Conservation (phyloP, 2,797 vertebrate genomes). For the Neopelma chrysocephalum region DNA sequence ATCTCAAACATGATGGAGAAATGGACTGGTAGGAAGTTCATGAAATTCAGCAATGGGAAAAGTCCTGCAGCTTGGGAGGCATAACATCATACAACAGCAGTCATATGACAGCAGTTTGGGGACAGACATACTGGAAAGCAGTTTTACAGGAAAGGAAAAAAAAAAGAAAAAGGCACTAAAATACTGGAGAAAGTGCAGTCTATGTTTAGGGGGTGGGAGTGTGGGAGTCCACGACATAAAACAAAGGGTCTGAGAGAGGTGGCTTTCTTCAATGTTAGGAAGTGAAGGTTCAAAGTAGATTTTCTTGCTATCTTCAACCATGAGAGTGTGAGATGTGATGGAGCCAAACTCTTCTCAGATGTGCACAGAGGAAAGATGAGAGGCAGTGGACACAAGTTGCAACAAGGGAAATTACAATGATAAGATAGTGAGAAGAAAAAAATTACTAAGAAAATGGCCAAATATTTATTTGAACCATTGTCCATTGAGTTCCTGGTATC, state of each 20-base stretch:
- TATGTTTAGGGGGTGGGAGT: background rate
- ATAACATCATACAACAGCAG: rapidly evolving
- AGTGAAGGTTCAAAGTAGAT: background rate
- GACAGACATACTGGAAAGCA: background rate
- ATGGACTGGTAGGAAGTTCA: background rate
- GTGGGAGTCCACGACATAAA: background rate
- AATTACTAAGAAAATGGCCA: background rate
- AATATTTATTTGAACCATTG: background rate
- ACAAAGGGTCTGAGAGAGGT: background rate
- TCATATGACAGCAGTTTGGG: rapidly evolving
- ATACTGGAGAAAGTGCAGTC: background rate
- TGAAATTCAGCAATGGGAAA: background rate
- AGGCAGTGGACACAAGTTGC: background rate
- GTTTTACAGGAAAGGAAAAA: background rate
- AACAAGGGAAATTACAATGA: background rate
- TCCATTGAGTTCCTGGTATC: background rate
- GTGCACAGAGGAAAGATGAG: background rate
- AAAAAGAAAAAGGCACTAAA: background rate
- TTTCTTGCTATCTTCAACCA: background rate
- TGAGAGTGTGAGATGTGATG: background rate
- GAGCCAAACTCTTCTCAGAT: background rate
- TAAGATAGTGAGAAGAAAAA: background rate
- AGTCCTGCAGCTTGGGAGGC: background rate
- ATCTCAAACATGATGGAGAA: background rate
- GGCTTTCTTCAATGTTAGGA: background rate